Evolutionary conservation across 2,113 vertebrate genomes (phyloP).

Genomic region (Pardalotus punctatus): DNA sequence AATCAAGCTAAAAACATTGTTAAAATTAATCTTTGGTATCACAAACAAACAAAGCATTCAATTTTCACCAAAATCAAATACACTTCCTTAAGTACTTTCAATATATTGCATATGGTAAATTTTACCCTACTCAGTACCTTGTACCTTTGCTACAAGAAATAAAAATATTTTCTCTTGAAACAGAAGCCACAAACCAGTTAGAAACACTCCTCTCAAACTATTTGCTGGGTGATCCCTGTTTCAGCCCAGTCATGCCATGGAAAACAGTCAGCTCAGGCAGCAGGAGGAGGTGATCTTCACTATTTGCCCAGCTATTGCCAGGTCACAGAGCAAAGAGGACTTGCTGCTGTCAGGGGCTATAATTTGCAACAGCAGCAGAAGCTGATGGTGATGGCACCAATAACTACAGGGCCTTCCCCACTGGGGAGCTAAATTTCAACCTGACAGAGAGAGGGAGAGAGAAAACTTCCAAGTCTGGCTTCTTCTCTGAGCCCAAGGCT

Average conservation of each 20-base stretch:
- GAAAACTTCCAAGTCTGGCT: not conserved
- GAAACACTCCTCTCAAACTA: not conserved
- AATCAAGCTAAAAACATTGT: not conserved
- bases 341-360: not conserved
- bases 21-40: not conserved
- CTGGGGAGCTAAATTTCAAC: not conserved
- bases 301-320: not conserved
- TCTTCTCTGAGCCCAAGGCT: not conserved
- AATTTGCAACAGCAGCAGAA: not conserved
- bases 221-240: not conserved
- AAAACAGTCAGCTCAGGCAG: not conserved
- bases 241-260: not conserved
- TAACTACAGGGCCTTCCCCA: accelerated
- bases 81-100: not conserved
- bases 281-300: not conserved
- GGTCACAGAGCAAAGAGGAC: not conserved
- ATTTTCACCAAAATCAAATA: not conserved
- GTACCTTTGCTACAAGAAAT: not conserved
- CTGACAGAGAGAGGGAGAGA: too few relatives aligned
- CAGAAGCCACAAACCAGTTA: not conserved
- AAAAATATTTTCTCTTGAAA: not conserved
- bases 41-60: not conserved
- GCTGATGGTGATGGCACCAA: not conserved
- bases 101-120: not conserved
- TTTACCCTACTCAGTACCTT: not conserved